These are phyloP conservation scores for Eciton burchellii DNA, from an alignment of 1,140 invertebrate species.

Conservation along the genomic window DNA sequence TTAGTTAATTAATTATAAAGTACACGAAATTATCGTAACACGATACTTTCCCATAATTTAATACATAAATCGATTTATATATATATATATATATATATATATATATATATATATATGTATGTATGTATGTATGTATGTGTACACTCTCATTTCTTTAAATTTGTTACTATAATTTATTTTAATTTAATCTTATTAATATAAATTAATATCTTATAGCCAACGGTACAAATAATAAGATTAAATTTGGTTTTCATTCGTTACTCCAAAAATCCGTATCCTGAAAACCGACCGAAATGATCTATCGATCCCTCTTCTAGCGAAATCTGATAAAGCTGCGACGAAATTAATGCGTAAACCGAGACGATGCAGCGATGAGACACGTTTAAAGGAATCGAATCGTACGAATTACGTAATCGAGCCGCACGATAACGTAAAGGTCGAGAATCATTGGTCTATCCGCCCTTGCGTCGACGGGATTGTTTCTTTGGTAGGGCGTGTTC, in stretches of 20 bases:
- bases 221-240: not conserved
- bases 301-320: not conserved
- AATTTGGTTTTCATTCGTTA: not conserved
- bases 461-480: conserved; percentile 69
- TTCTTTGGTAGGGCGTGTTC: conserved; percentile 42
- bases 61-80: not conserved
- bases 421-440: not conserved
- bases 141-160: too few relatives aligned
- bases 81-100: not conserved
- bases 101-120: not conserved
- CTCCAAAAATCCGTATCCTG: too few relatives aligned
- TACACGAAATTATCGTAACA: not conserved
- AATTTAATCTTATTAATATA: not conserved
- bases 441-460: conserved; percentile 51
- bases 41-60: not conserved
- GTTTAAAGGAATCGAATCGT: not conserved
- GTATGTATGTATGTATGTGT: too few relatives aligned
- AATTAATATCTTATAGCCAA: not conserved
- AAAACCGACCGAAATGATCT: not conserved
- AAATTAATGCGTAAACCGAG: not conserved
- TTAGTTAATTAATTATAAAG: not conserved
- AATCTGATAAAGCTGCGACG: not conserved
- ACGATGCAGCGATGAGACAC: not conserved
- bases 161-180: too few relatives aligned
- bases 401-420: too few relatives aligned